Conservation (phyloP, 2,888 invertebrate species). For the Dysmachus trigonus region DNA sequence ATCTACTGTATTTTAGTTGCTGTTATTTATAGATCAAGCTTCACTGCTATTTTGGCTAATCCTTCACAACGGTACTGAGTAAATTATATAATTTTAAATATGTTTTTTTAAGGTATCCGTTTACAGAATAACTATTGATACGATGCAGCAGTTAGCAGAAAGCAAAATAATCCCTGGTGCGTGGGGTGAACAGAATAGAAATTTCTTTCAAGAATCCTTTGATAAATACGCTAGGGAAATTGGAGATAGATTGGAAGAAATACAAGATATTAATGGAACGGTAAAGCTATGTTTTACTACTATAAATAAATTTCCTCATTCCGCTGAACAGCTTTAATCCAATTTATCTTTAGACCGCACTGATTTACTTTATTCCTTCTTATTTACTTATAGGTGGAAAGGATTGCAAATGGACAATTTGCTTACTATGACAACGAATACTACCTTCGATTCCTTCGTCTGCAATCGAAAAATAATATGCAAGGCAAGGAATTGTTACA, state of each 20-base stretch:
- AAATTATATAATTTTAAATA: not conserved
- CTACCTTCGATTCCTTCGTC: constrained; percentile 73
- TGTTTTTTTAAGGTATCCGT: not conserved
- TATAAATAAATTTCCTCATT: not conserved
- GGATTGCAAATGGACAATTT: constrained; percentile 75
- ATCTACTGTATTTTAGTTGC: constrained; percentile 82
- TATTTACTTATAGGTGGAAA: constrained; percentile 60
- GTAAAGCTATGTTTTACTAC: constrained; percentile 59
- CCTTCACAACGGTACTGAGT: constrained; percentile 72
- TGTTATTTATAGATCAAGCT: constrained; percentile 82
- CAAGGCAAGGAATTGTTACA: constrained; percentile 67
- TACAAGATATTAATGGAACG: constrained; percentile 71
- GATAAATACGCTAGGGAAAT: constrained; percentile 75
- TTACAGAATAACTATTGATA: constrained; percentile 79
- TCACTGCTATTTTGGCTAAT: constrained; percentile 84
- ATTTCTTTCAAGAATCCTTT: constrained; percentile 75
- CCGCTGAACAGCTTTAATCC: not conserved
- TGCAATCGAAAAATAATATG: constrained; percentile 66
- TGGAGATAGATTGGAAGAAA: constrained; percentile 72
- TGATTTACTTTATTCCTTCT: not conserved
- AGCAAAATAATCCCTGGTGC: constrained; percentile 75
- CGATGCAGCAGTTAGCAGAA: constrained; percentile 73
- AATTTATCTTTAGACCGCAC: not conserved
- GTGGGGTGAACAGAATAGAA: constrained; percentile 76
- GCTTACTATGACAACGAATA: constrained; percentile 84